A percentile compares a stretch with the other conserved stretches of the same genome.
These are phyloP conservation scores for Rhyacophila evoluta DNA, from an alignment of 2,888 invertebrate species.

Conservation along the genomic window DNA sequence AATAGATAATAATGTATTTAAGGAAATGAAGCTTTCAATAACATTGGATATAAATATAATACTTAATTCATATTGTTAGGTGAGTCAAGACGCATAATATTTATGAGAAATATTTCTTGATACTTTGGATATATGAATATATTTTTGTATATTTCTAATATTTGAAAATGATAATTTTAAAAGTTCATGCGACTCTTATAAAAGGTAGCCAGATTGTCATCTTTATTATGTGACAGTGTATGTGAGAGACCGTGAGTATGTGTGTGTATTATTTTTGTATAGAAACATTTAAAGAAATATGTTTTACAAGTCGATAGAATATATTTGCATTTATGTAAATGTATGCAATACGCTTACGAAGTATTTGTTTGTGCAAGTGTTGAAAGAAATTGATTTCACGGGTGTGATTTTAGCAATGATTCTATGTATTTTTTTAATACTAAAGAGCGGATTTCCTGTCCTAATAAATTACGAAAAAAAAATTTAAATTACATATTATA, in stretches of 20 bases:
- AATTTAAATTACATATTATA: background rate
- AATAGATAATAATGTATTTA: too few relatives aligned
- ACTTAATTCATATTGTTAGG: too few relatives aligned
- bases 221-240: background rate
- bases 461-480: background rate
- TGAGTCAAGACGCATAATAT: too few relatives aligned
- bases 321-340: background rate
- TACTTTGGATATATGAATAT: too few relatives aligned
- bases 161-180: background rate
- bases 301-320: background rate
- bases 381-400: background rate
- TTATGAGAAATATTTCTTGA: too few relatives aligned
- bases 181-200: background rate
- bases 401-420: background rate
- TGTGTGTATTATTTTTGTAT: background rate
- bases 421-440: background rate
- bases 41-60: too few relatives aligned
- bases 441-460: conserved; percentile 1
- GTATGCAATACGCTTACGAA: background rate
- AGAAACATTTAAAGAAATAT: background rate
- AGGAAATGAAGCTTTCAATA: too few relatives aligned
- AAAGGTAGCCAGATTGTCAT: background rate
- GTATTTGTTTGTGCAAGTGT: conserved; percentile 4
- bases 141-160: too few relatives aligned
- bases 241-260: too few relatives aligned